Conservation (phyloP, 1,140 invertebrate genomes). For the Odontomachus brunneus region DNA sequence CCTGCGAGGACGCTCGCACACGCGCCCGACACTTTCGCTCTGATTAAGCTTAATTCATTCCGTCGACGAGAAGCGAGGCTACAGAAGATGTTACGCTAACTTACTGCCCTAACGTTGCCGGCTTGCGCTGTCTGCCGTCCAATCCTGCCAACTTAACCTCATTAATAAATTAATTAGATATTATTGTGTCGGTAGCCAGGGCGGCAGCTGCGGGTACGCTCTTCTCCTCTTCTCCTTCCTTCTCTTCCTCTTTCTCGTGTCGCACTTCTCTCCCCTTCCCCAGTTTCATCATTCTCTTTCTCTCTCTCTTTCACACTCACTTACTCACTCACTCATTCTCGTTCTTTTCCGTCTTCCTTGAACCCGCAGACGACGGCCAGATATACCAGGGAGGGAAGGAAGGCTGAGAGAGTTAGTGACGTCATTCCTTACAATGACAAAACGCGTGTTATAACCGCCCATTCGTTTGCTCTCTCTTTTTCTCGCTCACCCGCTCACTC, state of each 20-base stretch:
- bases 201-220: constrained; percentile 83
- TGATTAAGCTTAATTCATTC: constrained; percentile 83
- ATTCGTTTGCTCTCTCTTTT: neutral
- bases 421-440: constrained; percentile 75
- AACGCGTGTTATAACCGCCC: constrained; percentile 56
- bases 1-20: constrained; percentile 75
- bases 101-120: constrained; percentile 75
- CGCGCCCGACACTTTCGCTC: constrained; percentile 81
- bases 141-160: constrained; percentile 85
- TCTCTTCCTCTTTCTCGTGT: neutral
- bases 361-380: constrained; percentile 71
- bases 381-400: constrained; percentile 16
- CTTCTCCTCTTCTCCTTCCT: constrained; percentile 44
- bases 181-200: constrained; percentile 85
- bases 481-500: too few relatives aligned
- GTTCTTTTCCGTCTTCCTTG: constrained; percentile 55
- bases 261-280: constrained; percentile 44
- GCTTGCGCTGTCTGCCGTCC: constrained; percentile 84
- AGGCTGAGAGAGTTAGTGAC: constrained; percentile 76
- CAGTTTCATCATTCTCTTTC: constrained; percentile 1
- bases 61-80: constrained; percentile 75
- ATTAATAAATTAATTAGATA: constrained; percentile 86
- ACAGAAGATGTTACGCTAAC: constrained; percentile 77
- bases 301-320: too few relatives aligned
- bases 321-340: too few relatives aligned